Conservation (phyloP, 2,113 vertebrate genomes). For the Ramphastos sulfuratus region DNA sequence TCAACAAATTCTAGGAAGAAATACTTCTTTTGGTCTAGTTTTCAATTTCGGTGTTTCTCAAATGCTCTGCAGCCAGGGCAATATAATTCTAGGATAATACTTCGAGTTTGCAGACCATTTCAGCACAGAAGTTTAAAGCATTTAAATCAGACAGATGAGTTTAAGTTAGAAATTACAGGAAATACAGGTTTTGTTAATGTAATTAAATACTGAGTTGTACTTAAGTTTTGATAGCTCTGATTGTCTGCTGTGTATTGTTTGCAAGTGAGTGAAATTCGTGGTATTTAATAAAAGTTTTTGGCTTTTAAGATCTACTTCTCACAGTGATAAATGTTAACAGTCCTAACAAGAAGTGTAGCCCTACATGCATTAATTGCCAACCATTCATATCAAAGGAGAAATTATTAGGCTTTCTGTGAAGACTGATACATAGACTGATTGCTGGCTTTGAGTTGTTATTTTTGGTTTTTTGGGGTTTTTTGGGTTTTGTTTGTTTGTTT, state of each 20-base stretch:
- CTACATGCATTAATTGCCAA: not conserved
- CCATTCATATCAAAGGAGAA: not conserved
- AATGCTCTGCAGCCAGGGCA: not conserved
- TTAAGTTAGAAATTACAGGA: not conserved
- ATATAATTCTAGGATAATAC: not conserved
- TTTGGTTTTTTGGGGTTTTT: too few species aligned
- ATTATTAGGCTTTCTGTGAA: not conserved
- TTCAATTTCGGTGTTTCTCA: not conserved
- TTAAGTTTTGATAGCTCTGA: not conserved
- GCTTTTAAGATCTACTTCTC: not conserved
- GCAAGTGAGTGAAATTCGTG: not conserved
- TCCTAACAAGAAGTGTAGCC: not conserved
- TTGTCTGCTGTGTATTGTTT: not conserved
- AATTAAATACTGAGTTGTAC: not conserved
- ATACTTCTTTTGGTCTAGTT: not conserved
- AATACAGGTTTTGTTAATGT: not conserved
- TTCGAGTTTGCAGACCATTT: not conserved
- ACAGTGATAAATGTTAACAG: not conserved
- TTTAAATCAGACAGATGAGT: not conserved
- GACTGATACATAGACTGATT: not conserved
- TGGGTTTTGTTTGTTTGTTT: too few species aligned
- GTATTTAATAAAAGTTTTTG: not conserved
- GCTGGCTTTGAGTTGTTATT: not conserved
- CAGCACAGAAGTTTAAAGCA: not conserved
- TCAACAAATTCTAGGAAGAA: conserved; percentile 13